Base-by-base conservation (phyloP, 23 tunicate genomes). In the Halocynthia aurantium region DNA sequence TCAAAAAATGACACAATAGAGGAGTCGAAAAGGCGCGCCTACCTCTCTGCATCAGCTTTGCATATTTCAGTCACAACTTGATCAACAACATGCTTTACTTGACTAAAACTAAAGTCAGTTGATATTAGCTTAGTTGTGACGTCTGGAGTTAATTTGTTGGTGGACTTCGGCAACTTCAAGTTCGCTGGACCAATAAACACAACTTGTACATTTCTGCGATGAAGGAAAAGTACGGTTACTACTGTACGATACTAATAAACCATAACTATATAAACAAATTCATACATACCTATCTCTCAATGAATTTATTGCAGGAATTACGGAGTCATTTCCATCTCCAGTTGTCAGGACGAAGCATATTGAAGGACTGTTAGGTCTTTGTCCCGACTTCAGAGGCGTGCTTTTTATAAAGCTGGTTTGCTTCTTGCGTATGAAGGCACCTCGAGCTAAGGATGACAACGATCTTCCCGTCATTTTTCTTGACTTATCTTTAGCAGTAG, bases 381-480 rank as follows among this genome's bases (percentile, higher is more conserved):
- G 78, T 22, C 78, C 78, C 8, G 78, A 74, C 22, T 74, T 74
- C 60, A 22, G 54, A 49, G 50, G 8, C 56, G 55, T 74, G 55
- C 56, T 74, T 50, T 54, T 15, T 54, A 74, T 62, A 5, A 6
- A 44, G 19, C 56, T 10, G 67, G 64, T 64, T 8, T 53, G n/a
- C 21, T 74, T 74, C 19, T 22, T 22, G 62, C 53, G 78, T 53
- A 64, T 54, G 31, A 74, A 74, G 17, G 78, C 56, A 53, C 64
- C 56, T 15, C 78, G 20, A 54, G 60, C 78, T 21, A 74, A 8
- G 60, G 64, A 20, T 18, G 78, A 52, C 50, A 74, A 56, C n/a
- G 78, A 53, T 74, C 78, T 55, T 19, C 78, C 78, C 10, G 78
- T 74, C 78, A 74, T 54, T 56, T 64, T 62, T 13, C 62, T 55